Conservation (phyloP, 2,113 vertebrate genomes). For the Salvelinus sp. region DNA sequence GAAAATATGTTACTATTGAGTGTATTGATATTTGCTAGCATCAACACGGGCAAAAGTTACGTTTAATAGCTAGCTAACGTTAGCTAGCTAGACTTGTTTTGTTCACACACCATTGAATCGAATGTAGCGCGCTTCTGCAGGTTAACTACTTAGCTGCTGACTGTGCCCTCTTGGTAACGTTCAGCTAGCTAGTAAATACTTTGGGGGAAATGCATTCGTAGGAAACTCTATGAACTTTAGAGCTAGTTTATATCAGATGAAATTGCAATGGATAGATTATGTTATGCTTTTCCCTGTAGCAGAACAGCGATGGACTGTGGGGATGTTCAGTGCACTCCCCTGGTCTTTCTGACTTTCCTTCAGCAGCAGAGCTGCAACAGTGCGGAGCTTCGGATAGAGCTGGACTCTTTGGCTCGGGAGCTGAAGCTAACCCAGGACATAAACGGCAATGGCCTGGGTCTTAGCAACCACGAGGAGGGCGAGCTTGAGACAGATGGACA, state of each 20-base stretch:
- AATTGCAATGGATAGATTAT: no score
- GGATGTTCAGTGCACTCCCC: conserved; percentile 2
- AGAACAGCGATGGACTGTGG: conserved; percentile 44
- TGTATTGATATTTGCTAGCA: not conserved
- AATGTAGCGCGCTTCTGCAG: not conserved
- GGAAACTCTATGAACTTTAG: not conserved
- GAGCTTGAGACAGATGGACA: conserved; percentile 69
- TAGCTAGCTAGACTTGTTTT: not conserved
- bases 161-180: not conserved
- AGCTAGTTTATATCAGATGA: no score
- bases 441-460: not conserved
- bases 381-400: conserved; percentile 17
- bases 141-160: no score
- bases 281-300: not conserved
- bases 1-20: not conserved
- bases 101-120: not conserved
- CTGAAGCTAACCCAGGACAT: not conserved
- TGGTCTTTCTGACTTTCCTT: conserved; percentile 65
- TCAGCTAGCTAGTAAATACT: not conserved
- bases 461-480: conserved; percentile 19
- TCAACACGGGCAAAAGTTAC: not conserved
- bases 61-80: not conserved
- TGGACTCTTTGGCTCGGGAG: conserved; percentile 22
- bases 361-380: conserved; percentile 40
- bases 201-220: not conserved